These are phyloP conservation scores for Acronicta psi DNA, from an alignment of 2,888 invertebrate species.

Conservation along the genomic window DNA sequence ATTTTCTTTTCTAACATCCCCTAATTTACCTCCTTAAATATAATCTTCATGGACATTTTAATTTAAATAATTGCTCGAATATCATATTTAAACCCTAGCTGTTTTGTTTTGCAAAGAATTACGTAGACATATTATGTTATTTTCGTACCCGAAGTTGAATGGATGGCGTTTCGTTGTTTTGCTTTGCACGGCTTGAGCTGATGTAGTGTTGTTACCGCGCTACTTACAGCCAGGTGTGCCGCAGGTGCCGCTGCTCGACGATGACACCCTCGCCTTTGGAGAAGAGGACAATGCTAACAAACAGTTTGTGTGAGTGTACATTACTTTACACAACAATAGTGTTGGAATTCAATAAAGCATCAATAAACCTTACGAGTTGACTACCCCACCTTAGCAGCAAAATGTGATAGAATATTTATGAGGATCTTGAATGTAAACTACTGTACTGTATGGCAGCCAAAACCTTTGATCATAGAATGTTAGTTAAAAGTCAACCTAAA, in stretches of 20 bases:
- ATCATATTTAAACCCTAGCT: slow-evolving; percentile 43
- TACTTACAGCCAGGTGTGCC: slow-evolving; percentile 88
- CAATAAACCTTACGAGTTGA: too few species aligned
- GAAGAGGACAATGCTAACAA: slow-evolving; percentile 92
- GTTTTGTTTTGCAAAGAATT: slow-evolving; percentile 61
- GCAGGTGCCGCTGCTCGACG: slow-evolving; percentile 95
- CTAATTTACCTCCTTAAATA: slow-evolving; percentile 20
- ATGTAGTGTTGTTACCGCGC: slow-evolving; percentile 75
- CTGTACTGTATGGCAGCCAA: too few species aligned
- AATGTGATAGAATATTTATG: too few species aligned
- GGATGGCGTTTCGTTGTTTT: slow-evolving; percentile 32
- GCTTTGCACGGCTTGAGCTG: slow-evolving; percentile 87
- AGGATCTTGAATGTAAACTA: too few species aligned
- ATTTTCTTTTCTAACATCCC: slow-evolving; percentile 17
- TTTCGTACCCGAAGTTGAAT: slow-evolving; percentile 32
- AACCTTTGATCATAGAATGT: too few species aligned
- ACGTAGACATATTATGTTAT: slow-evolving; percentile 24
- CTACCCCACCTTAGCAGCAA: too few species aligned
- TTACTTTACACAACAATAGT: slow-evolving; percentile 1
- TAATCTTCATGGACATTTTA: slow-evolving; percentile 29
- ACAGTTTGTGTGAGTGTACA: slow-evolving; percentile 80
- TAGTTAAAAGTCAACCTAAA: too few species aligned
- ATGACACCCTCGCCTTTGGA: slow-evolving; percentile 96
- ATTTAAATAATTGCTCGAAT: slow-evolving; percentile 22
- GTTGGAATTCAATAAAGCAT: too few species aligned